Percentiles rank a stretch among this genome's conserved stretches.
Evolutionary conservation across 1,140 invertebrate genomes (phyloP).

Genomic region (Psix sp.): DNA sequence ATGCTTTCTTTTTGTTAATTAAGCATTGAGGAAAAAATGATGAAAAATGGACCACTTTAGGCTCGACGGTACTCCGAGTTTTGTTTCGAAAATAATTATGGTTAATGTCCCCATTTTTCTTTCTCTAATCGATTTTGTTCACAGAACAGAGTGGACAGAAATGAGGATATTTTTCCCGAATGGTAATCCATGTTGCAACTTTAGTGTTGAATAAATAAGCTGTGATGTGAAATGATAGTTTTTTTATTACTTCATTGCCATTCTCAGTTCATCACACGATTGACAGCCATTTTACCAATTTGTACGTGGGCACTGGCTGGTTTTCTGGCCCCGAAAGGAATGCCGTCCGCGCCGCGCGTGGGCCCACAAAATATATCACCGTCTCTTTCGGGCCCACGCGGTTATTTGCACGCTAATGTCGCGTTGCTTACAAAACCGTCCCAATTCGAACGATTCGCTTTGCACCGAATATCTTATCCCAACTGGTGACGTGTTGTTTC

Average conservation of each 20-base stretch:
- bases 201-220: too few species aligned
- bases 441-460: slow-evolving; percentile 34
- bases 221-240: background rate
- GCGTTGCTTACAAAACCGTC: slow-evolving; percentile 44
- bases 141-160: too few species aligned
- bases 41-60: too few species aligned
- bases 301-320: slow-evolving; percentile 39
- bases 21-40: too few species aligned
- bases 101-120: too few species aligned
- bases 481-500: too few species aligned
- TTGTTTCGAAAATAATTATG: too few species aligned
- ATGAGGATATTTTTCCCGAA: too few species aligned
- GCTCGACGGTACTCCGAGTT: too few species aligned
- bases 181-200: too few species aligned
- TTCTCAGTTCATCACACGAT: slow-evolving; percentile 43
- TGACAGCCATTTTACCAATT: slow-evolving; percentile 43
- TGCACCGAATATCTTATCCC: background rate
- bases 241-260: slow-evolving; percentile 21
- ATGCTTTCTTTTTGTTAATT: too few species aligned
- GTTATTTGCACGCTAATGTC: slow-evolving; percentile 45
- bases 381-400: slow-evolving; percentile 48
- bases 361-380: slow-evolving; percentile 57
- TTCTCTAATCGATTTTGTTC: too few species aligned
- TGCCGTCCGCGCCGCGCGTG: slow-evolving; percentile 41
- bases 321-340: slow-evolving; percentile 50